A percentile compares a stretch with the other conserved stretches of the same genome.
Evolutionary conservation across 2,888 invertebrate species (phyloP).

Genomic region (Drosophila nigricruria): DNA sequence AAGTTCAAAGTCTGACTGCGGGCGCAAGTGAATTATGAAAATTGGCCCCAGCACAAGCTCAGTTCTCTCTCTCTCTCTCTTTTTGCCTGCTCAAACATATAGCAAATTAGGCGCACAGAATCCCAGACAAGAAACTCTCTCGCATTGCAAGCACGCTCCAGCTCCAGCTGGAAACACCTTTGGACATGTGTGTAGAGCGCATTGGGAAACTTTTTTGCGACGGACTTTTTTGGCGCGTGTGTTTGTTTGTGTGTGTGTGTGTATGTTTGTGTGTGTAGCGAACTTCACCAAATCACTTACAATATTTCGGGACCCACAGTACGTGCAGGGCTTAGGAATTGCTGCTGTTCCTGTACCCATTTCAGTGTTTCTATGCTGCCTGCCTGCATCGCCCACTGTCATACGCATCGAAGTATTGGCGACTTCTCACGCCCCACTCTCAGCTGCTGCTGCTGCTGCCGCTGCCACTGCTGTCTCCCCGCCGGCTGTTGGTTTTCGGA

Average conservation of each 20-base stretch:
- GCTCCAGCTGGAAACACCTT: constrained; percentile 48
- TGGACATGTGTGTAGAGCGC: constrained; percentile 42
- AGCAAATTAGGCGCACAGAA: constrained; percentile 75
- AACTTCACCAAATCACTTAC: constrained; percentile 81
- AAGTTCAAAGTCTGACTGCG: constrained; percentile 79
- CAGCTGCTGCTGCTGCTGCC: constrained; percentile 22
- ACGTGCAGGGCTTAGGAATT: constrained; percentile 79
- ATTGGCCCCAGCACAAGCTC: constrained; percentile 40
- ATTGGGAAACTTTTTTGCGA: constrained; percentile 51
- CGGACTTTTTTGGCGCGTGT: constrained; percentile 18
- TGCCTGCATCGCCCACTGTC: constrained; percentile 62
- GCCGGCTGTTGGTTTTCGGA: constrained; percentile 75
- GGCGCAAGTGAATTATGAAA: constrained; percentile 77
- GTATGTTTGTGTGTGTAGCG: constrained; percentile 5
- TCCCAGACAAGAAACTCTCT: constrained; percentile 39
- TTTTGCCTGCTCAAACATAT: constrained; percentile 31
- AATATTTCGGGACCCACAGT: constrained; percentile 76
- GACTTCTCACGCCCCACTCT: constrained; percentile 9
- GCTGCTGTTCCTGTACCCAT: constrained; percentile 25
- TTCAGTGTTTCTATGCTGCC: constrained; percentile 15
- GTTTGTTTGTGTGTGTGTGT: neutral
- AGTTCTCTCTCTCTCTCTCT: neutral
- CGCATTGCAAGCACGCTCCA: constrained; percentile 71
- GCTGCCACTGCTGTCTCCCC: constrained; percentile 37
- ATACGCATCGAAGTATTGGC: constrained; percentile 77